Percentiles rank a stretch among this genome's conserved stretches.
These are phyloP conservation scores for Procapra przewalskii DNA, from an alignment of 2,113 vertebrate species.

Conservation along the genomic window DNA sequence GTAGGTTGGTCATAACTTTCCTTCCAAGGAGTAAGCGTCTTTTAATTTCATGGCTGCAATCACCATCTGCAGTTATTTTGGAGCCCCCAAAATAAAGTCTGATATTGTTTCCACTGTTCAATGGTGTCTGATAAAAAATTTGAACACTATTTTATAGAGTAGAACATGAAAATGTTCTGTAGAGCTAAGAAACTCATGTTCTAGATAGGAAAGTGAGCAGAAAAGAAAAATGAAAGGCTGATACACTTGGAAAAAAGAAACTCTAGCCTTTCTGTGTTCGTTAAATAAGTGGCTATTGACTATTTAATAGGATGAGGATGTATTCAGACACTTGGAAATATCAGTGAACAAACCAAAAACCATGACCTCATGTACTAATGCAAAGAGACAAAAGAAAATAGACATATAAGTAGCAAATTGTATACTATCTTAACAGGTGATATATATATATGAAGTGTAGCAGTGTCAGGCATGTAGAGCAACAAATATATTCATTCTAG, in stretches of 20 bases:
- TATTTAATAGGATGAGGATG: not conserved
- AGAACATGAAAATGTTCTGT: not conserved
- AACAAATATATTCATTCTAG: not conserved
- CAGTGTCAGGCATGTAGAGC: not conserved
- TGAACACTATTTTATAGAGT: not conserved
- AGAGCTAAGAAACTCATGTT: not conserved
- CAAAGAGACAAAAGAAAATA: not conserved
- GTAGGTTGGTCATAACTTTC: too few relatives aligned
- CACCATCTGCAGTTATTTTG: too few relatives aligned
- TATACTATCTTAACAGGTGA: not conserved
- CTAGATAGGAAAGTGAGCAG: not conserved
- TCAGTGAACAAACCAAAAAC: not conserved
- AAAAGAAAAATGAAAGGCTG: not conserved
- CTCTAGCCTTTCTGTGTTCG: not conserved
- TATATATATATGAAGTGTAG: not conserved
- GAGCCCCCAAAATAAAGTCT: too few relatives aligned
- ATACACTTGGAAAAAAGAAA: not conserved
- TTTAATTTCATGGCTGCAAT: too few relatives aligned
- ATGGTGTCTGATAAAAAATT: not conserved
- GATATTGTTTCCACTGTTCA: too few relatives aligned
- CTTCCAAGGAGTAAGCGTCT: too few relatives aligned
- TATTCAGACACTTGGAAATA: not conserved
- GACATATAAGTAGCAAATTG: not conserved
- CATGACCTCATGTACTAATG: not conserved
- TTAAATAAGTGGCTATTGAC: not conserved